Conservation (phyloP, 2,113 vertebrate genomes). For the Zosterops pallidus region DNA sequence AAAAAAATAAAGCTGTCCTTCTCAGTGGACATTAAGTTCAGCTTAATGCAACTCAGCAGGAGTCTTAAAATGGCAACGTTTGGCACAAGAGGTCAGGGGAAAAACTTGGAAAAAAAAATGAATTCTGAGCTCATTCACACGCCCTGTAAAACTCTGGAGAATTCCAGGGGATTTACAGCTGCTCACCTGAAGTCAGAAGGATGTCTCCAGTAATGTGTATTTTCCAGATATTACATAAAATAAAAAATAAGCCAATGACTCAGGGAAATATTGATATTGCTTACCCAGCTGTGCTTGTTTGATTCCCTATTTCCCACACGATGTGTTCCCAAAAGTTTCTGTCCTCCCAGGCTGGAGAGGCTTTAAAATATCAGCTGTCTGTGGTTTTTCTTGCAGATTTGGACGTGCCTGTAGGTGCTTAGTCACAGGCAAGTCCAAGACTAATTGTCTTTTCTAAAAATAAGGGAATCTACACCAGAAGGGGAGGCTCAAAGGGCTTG, state of each 20-base stretch:
- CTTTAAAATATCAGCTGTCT: background rate
- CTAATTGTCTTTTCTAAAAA: background rate
- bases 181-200: background rate
- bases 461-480: background rate
- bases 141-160: background rate
- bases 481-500: background rate
- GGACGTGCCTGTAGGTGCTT: background rate
- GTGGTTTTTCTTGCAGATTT: background rate
- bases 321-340: background rate
- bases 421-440: background rate
- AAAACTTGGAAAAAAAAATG: background rate
- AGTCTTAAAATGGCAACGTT: background rate
- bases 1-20: background rate
- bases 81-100: background rate
- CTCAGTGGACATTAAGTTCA: background rate
- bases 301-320: background rate
- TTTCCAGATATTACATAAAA: background rate
- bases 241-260: background rate
- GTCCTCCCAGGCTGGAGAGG: background rate
- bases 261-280: background rate
- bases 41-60: background rate
- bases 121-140: background rate
- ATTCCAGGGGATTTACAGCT: background rate
- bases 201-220: background rate
- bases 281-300: background rate